Conservation (phyloP, 2,888 invertebrate genomes). For the Elmis aenea region DNA sequence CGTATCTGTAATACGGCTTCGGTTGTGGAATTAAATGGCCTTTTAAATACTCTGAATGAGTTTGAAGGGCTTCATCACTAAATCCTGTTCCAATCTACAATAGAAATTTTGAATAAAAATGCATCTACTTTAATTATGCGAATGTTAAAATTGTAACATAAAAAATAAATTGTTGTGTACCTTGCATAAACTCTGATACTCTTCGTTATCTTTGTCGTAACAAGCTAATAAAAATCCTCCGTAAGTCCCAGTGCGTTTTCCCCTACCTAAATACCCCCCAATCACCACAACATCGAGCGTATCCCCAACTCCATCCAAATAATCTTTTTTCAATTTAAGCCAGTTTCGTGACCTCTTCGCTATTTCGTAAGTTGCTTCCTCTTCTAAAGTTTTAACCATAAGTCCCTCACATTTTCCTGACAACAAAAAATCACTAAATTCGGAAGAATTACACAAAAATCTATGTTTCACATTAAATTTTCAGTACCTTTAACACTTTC, state of each 20-base stretch:
- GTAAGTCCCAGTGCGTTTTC: conserved; percentile 86
- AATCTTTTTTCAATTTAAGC: conserved; percentile 97
- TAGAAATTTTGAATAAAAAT: conserved; percentile 5
- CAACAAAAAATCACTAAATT: conserved; percentile 14
- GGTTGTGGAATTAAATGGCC: conserved; percentile 68
- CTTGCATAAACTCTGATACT: conserved; percentile 90
- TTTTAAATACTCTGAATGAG: conserved; percentile 71
- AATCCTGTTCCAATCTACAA: conserved; percentile 86
- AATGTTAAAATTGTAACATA: conserved; percentile 5
- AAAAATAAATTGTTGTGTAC: conserved; percentile 43
- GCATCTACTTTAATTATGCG: conserved; percentile 17
- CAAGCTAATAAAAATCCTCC: conserved; percentile 96
- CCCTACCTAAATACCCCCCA: conserved; percentile 90
- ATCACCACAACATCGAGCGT: conserved; percentile 93
- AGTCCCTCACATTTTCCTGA: conserved; percentile 94
- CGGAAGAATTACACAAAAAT: conserved; percentile 1
- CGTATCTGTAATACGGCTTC: conserved; percentile 76
- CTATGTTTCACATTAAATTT: conserved; percentile 1
- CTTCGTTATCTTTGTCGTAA: conserved; percentile 83
- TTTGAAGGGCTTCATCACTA: conserved; percentile 80
- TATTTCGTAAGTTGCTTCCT: conserved; percentile 93
- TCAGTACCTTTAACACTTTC: conserved; percentile 78
- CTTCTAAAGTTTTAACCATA: conserved; percentile 93
- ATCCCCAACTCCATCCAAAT: conserved; percentile 93
- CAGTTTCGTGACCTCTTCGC: conserved; percentile 91